These are phyloP conservation scores for Harpegnathos saltator DNA, from an alignment of 1,140 invertebrate species.

Conservation along the genomic window DNA sequence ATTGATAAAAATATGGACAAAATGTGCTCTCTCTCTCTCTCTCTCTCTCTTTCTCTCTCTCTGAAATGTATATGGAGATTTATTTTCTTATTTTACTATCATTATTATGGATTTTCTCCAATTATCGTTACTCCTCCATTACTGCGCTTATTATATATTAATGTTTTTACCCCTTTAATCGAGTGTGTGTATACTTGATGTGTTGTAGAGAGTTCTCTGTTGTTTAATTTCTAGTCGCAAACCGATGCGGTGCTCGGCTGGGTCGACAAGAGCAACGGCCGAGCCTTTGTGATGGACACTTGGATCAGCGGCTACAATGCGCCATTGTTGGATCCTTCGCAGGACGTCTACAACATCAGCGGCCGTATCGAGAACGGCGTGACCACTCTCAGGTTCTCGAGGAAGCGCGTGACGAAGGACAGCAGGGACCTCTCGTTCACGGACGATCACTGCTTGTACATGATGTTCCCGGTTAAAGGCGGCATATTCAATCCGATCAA, in stretches of 20 bases:
- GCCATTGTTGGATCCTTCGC: conserved; percentile 91
- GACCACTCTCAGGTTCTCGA: conserved; percentile 92
- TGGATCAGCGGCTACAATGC: conserved; percentile 93
- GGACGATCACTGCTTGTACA: conserved; percentile 93
- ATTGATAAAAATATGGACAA: too few species aligned
- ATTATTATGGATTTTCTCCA: too few species aligned
- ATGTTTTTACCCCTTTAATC: not conserved
- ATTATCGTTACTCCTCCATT: too few species aligned
- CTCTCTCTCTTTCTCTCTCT: too few species aligned
- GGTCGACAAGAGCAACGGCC: conserved; percentile 91
- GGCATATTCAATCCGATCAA: conserved; percentile 93
- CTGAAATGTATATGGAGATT: too few species aligned
- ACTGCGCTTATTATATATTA: too few species aligned
- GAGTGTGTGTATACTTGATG: not conserved
- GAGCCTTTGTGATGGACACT: conserved; percentile 94
- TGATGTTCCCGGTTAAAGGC: conserved; percentile 95
- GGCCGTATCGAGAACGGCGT: conserved; percentile 91
- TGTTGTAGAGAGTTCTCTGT: not conserved
- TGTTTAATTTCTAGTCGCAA: conserved; percentile 87
- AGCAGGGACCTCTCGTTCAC: conserved; percentile 92
- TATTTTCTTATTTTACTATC: too few species aligned
- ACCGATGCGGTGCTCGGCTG: conserved; percentile 95
- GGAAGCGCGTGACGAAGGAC: conserved; percentile 93
- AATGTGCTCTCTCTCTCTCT: too few species aligned
- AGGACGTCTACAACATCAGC: conserved; percentile 91